Evolutionary conservation across 2,888 invertebrate genomes (phyloP), one percentile per base, ranked within the genome.

Genomic region (Spodoptera littoralis): DNA sequence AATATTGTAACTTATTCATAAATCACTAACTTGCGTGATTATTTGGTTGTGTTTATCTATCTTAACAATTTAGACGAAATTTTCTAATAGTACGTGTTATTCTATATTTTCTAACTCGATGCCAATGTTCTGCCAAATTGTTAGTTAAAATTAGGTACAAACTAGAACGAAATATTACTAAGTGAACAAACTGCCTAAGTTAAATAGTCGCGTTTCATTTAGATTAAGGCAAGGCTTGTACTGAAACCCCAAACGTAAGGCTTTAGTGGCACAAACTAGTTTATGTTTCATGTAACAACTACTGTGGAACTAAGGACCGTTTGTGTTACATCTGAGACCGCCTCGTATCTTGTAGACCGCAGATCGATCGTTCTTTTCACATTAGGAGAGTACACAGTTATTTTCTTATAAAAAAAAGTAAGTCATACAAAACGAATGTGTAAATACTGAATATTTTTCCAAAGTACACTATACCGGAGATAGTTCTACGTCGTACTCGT

Each of bases 21-120:
- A 81, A 84, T 85, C 88, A 91, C 90, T 89, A 90, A 91, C 90
- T 87, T 84, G 93, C 90, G 93, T 92, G 93, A 93, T 92, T 89
- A 90, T 90, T 93, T 89, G 93, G 93, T 93, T 94, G 93, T 93
- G 93, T 93, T 71, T 65, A 65, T 69, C 74, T 90, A 89, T 88
- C 80, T 85, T 90, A 90, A 90, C 88, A 88, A 83, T 81, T 82
- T 90, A 90, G 89, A 86, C 75, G 83, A 90, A 71, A 85, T 86
- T 86, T 85, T 87, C 82, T 87, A 88, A 80, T 74, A 65, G 68
- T 81, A 1, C 81, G 69, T 73, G 72, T 84, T 62, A 75, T 80
- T 84, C 73, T 77, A 81, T 65, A 82, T 73, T 82, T 84, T 86
- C 73, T 81, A 80, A 79, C 76, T 84, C 66, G 69, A 82, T 88